A percentile compares a stretch with the other conserved stretches of the same genome.
phyloP scores from a whole-genome alignment of 1,140 invertebrate species.

The Papilio aristodemus region DNA sequence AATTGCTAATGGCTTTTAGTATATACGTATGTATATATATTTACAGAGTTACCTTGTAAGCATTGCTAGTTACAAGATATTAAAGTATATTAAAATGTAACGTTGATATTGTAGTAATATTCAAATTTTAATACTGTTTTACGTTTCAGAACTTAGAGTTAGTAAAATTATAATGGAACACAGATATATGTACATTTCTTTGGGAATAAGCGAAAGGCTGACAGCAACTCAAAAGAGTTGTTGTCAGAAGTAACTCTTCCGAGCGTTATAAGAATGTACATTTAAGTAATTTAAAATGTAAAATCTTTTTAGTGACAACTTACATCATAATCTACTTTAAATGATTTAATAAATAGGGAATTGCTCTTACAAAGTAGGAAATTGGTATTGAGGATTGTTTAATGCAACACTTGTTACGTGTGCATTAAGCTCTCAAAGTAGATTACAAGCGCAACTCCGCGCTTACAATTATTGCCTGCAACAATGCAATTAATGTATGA shows the following conservation, averaged over 20 bases:
- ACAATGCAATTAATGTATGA: constrained; percentile 20
- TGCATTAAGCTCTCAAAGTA: constrained; percentile 15
- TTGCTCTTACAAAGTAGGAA: neutral
- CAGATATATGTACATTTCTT: no score
- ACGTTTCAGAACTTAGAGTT: no score
- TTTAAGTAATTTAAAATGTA: no score
- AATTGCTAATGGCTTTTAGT: constrained; percentile 4
- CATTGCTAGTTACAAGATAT: neutral
- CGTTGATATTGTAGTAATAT: no score
- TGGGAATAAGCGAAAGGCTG: no score
- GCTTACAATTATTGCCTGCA: constrained; percentile 21
- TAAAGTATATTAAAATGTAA: no score
- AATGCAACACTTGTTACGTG: constrained; percentile 5
- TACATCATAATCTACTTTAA: neutral
- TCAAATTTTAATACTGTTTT: no score
- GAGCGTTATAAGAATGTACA: no score
- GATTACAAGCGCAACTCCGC: constrained; percentile 18
- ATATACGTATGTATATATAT: neutral
- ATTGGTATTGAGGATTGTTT: neutral
- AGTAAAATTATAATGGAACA: no score
- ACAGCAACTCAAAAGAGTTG: no score
- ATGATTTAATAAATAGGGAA: neutral
- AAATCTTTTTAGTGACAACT: no score
- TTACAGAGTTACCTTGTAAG: neutral
- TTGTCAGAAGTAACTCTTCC: no score